Conservation (phyloP, 2,888 invertebrate genomes). For the Cabera pusaria region DNA sequence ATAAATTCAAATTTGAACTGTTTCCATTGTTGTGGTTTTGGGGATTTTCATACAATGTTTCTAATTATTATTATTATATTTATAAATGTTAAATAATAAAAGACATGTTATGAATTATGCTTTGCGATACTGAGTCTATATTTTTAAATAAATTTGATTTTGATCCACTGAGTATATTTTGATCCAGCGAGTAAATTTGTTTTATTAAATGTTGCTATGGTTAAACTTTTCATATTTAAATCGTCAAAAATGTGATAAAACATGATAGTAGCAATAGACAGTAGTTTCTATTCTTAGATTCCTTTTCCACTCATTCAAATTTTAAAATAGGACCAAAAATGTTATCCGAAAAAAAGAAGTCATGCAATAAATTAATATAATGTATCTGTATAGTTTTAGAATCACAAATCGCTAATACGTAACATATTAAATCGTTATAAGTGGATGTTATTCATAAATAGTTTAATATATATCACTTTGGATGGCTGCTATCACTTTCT, state of each 20-base stretch:
- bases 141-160: background rate
- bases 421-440: constrained; percentile 46
- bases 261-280: constrained; percentile 40
- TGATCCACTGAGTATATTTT: too few relatives aligned
- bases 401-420: constrained; percentile 58
- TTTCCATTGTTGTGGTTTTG: constrained; percentile 35
- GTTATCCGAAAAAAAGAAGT: constrained; percentile 35
- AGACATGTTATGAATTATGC: constrained; percentile 17
- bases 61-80: constrained; percentile 17
- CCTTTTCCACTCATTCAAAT: constrained; percentile 35
- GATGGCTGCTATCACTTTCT: constrained; percentile 41
- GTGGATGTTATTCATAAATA: constrained; percentile 51
- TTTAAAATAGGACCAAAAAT: constrained; percentile 50
- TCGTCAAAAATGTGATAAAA: constrained; percentile 61
- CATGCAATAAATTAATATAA: constrained; percentile 37
- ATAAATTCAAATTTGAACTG: constrained; percentile 38
- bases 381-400: constrained; percentile 38
- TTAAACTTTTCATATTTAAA: constrained; percentile 33
- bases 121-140: constrained; percentile 16
- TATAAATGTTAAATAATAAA: constrained; percentile 21
- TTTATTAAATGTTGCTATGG: constrained; percentile 23
- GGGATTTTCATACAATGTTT: constrained; percentile 29
- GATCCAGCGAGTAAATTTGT: too few relatives aligned
- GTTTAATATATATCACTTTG: constrained; percentile 47
- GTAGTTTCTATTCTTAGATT: constrained; percentile 34